phyloP scores from a whole-genome alignment of 2,113 vertebrate genomes.

The Sceloporus tristichus region DNA sequence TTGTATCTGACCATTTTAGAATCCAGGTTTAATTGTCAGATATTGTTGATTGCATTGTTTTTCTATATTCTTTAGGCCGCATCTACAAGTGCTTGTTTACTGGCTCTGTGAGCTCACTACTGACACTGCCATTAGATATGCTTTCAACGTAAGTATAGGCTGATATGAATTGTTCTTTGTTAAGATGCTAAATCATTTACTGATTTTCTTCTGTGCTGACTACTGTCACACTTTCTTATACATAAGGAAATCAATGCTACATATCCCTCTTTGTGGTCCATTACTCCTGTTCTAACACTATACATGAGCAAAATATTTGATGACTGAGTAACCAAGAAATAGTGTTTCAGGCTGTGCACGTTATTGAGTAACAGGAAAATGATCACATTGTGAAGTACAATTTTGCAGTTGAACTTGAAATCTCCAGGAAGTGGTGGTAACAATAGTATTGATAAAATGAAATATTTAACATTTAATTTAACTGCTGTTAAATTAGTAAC shows the following conservation, averaged over 20 bases:
- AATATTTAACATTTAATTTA: neutral
- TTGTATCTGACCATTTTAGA: neutral
- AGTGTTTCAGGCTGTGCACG: neutral
- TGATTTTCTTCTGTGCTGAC: neutral
- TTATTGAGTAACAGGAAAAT: neutral
- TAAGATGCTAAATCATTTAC: neutral
- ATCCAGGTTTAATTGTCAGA: neutral
- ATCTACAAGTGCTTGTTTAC: conserved; percentile 99
- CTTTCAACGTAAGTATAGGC: conserved; percentile 92
- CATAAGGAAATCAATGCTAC: accelerated
- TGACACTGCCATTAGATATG: conserved; percentile 97
- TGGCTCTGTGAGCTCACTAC: conserved; percentile 97
- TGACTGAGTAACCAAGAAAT: neutral
- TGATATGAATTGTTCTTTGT: neutral
- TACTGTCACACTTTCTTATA: neutral
- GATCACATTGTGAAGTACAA: neutral
- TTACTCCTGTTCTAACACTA: neutral
- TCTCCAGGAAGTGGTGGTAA: neutral
- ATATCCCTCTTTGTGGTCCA: neutral
- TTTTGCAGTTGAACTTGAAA: neutral
- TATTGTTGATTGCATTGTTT: accelerated
- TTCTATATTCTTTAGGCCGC: conserved; percentile 82
- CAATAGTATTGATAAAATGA: neutral
- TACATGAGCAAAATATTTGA: neutral
- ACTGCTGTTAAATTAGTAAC: neutral